Evolutionary conservation across 2,888 invertebrate genomes (phyloP).

Genomic region (Elegia similella): DNA sequence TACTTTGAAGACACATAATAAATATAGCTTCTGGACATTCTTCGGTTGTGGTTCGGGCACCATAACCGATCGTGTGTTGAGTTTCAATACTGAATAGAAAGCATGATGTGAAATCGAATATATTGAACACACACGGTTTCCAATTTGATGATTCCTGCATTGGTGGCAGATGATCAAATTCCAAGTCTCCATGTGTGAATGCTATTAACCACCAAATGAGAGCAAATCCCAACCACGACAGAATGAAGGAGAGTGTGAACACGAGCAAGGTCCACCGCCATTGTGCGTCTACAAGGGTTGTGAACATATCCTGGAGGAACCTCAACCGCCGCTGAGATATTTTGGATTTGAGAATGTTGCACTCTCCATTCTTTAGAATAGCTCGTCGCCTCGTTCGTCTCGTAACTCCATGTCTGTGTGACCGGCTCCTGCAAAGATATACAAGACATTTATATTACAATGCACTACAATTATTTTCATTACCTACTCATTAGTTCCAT

Average conservation of each 20-base stretch:
- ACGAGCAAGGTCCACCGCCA: constrained; percentile 96
- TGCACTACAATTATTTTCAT: constrained; percentile 45
- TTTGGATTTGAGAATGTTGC: constrained; percentile 95
- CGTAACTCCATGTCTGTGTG: constrained; percentile 84
- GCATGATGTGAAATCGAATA: constrained; percentile 91
- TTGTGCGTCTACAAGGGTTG: constrained; percentile 93
- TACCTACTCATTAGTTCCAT: constrained; percentile 40
- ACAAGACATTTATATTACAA: constrained; percentile 42
- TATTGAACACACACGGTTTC: constrained; percentile 91
- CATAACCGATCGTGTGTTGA: constrained; percentile 95
- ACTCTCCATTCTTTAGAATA: constrained; percentile 97
- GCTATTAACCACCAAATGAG: constrained; percentile 94
- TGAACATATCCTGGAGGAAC: constrained; percentile 91
- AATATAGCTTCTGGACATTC: constrained; percentile 95
- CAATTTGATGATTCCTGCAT: constrained; percentile 80
- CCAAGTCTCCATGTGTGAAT: constrained; percentile 92
- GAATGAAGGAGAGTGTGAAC: constrained; percentile 91
- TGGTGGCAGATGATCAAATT: constrained; percentile 78
- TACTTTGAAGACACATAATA: constrained; percentile 94
- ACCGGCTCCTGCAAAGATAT: constrained; percentile 83
- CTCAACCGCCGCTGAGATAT: constrained; percentile 90
- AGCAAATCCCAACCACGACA: constrained; percentile 93
- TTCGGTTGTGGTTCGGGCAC: constrained; percentile 91
- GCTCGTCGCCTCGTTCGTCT: constrained; percentile 90
- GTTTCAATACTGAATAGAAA: constrained; percentile 96